Percentiles rank a stretch among this genome's conserved stretches.
phyloP scores from a whole-genome alignment of 2,113 vertebrate species.

The Tympanuchus pallidicinctus region DNA sequence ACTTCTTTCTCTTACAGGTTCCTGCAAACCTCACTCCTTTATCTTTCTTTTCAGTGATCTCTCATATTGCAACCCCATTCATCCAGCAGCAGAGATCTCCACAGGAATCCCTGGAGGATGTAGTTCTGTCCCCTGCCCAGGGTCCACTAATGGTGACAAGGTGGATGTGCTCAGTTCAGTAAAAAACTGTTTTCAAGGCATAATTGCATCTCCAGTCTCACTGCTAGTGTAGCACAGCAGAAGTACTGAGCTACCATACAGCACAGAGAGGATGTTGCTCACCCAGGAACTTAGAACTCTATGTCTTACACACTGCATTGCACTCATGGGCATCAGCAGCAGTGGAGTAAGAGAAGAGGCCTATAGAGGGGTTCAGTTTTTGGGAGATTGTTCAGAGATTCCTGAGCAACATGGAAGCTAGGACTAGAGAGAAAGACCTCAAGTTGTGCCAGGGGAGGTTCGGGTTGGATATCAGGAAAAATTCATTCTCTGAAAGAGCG shows the following conservation, averaged over 20 bases:
- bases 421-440: too few species aligned
- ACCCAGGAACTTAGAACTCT: background rate
- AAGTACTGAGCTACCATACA: background rate
- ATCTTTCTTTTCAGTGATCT: background rate
- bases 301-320: rapidly evolving
- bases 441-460: too few species aligned
- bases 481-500: too few species aligned
- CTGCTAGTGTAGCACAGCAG: background rate
- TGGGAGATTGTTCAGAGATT: background rate
- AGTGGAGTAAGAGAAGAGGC: background rate
- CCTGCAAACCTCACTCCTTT: background rate
- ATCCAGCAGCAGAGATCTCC: background rate
- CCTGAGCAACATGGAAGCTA: rapidly evolving
- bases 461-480: too few species aligned
- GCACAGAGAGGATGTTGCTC: background rate
- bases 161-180: background rate
- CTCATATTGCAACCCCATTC: background rate
- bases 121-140: background rate
- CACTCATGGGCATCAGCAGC: rapidly evolving
- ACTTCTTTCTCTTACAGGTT: background rate
- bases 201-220: background rate
- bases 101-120: background rate
- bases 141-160: background rate
- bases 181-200: background rate
- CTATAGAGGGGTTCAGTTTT: background rate